Base-by-base conservation (phyloP, 2,888 invertebrate genomes). In the Lochmaea crataegi region DNA sequence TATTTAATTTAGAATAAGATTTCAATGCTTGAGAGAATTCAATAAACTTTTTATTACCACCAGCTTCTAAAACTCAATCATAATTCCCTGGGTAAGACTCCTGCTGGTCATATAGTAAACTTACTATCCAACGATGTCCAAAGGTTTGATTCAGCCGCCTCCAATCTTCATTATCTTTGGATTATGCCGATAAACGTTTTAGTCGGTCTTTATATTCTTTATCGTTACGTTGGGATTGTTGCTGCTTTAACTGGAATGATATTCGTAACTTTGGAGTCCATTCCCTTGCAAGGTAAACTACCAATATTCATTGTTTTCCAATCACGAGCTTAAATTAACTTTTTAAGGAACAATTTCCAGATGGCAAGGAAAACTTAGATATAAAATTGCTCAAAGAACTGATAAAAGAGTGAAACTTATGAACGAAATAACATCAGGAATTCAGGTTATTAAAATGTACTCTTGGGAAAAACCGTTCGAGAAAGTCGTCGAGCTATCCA, bases 61-160 rank as follows among this genome's bases (percentile, higher is more conserved):
- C 26, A 90, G 89, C 88, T 93, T 1, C 85, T 94, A 60, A 88
- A 88, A 74, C 86, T 94, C 53, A 93, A 91, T 81, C 90, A 90
- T 81, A 88, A 89, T 0, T 92, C 96, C 0, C 85, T 96, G 53
- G 93, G 94, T 0, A 91, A 95, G 82, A 96, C 96, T 0, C 94
- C 96, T 86, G 85, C 93, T 78, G 96, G 95, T 0, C 93, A 95
- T 85, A 91, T 96, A 80, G 92, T 96, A 60, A 96, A 96, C 84
- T 86, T 96, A 71, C 89, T 96, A 87, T 94, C 95, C 0, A 96
- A 95, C 81, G 96, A 96, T 83, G 95, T 96, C 2, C 92, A 92
- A 80, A 90, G 94, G 76, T 94, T 96, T 84, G 96, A 96, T 83
- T 86, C 92, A 85, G 90, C 92, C 26, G 89, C 92, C 26, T 81